Percentiles rank a stretch among this genome's conserved stretches.
Conservation (phyloP, 2,113 vertebrate species). For the Phylloscopus whistleri region DNA sequence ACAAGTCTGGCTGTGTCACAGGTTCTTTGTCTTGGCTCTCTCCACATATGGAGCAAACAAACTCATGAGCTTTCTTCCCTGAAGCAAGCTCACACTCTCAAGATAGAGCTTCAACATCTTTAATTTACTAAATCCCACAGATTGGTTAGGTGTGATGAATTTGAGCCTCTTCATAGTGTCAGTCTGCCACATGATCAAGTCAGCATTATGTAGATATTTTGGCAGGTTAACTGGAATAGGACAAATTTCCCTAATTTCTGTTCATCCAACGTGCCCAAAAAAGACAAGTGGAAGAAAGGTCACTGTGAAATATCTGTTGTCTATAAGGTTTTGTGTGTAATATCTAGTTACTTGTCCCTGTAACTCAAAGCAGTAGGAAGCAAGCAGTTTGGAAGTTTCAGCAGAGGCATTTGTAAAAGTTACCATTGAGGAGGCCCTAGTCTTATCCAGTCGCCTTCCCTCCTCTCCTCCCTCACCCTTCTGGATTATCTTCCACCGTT, state of each 20-base stretch:
- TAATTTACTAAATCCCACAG: not conserved
- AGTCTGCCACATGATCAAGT: not conserved
- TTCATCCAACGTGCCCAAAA: not conserved
- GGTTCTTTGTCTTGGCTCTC: not conserved
- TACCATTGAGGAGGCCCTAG: not conserved
- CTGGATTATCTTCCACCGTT: not conserved
- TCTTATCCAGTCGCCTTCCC: not conserved
- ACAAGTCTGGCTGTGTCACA: not conserved
- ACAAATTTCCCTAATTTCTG: not conserved
- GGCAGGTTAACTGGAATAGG: not conserved
- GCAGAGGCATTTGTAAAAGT: not conserved
- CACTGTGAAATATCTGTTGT: not conserved
- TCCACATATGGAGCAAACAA: not conserved
- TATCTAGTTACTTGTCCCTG: not conserved
- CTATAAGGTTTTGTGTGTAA: not conserved
- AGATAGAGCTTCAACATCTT: not conserved
- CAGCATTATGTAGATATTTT: not conserved
- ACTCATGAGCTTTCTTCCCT: not conserved
- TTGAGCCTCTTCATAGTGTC: not conserved
- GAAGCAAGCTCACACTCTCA: not conserved
- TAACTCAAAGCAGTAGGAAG: not conserved
- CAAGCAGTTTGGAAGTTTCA: not conserved
- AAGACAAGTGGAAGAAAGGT: not conserved
- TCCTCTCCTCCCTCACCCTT: not conserved
- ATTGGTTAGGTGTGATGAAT: not conserved